These are phyloP conservation scores for Apostichopus californicus DNA, from an alignment of 35 echinoderm and acorn worm species.

Conservation along the genomic window DNA sequence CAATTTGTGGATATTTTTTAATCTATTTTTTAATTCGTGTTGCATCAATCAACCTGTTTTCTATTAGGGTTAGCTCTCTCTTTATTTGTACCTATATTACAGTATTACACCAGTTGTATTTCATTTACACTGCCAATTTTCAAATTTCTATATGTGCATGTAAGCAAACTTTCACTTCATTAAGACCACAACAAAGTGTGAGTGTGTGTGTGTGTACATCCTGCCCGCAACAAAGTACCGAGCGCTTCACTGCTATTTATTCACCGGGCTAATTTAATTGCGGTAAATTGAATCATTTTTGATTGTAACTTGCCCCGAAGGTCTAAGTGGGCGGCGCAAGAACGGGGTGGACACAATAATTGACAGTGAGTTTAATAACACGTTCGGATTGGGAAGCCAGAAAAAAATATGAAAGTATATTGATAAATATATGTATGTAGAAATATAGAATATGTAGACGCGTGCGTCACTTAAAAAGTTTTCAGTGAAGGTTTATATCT, in stretches of 20 bases:
- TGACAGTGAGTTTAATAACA: constrained; percentile 36
- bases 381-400: not conserved
- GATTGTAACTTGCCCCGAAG: constrained; percentile 45
- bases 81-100: too few relatives aligned
- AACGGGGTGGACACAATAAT: constrained; percentile 24
- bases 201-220: not conserved
- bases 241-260: constrained; percentile 32
- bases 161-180: not conserved
- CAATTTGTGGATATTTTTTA: not conserved
- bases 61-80: too few relatives aligned
- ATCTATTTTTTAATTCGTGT: not conserved
- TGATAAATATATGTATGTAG: not conserved
- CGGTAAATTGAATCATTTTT: constrained; percentile 50
- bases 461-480: not conserved
- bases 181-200: not conserved
- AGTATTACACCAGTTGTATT: too few relatives aligned
- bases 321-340: constrained; percentile 31
- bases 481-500: not conserved
- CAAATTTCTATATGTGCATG: not conserved
- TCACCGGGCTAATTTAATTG: constrained; percentile 44
- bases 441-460: not conserved
- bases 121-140: not conserved
- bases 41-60: too few relatives aligned
- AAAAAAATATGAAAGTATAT: not conserved
- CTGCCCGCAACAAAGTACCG: not conserved